Percentiles rank a stretch among this genome's conserved stretches.
These are phyloP conservation scores for Mesorhabditis spiculigera DNA, from an alignment of 2,888 invertebrate genomes.

Conservation along the genomic window DNA sequence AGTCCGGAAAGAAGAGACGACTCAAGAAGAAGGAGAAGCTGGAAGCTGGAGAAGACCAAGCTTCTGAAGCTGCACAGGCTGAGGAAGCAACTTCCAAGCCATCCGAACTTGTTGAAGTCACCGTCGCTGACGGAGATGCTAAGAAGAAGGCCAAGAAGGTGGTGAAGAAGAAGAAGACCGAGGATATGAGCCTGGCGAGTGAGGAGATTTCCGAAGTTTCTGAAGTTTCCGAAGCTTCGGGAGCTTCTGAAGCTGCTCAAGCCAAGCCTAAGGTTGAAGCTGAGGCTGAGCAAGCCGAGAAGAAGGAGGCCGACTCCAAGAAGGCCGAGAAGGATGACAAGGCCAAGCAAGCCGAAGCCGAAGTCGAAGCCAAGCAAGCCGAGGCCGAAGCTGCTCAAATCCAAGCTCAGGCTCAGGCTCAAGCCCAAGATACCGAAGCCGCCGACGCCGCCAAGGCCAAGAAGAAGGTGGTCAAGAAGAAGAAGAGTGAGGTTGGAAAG, in stretches of 20 bases:
- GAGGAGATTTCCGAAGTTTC: background rate
- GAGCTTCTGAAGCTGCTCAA: too few species aligned
- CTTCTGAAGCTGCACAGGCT: background rate
- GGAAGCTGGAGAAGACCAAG: background rate
- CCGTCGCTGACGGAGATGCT: background rate
- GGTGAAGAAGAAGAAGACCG: constrained; percentile 28
- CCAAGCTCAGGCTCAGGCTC: too few species aligned
- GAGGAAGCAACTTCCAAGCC: background rate
- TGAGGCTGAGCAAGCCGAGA: background rate
- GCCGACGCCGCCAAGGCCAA: constrained; percentile 7
- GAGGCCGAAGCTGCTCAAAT: background rate
- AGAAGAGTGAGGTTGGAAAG: constrained; percentile 1
- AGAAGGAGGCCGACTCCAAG: background rate
- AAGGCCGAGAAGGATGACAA: background rate
- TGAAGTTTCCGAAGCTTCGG: background rate
- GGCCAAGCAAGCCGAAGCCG: background rate
- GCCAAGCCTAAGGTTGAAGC: background rate
- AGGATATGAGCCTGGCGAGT: constrained; percentile 15
- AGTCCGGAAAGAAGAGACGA: constrained; percentile 6
- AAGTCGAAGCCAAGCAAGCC: constrained; percentile 10
- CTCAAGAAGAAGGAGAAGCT: background rate
- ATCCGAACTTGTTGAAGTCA: background rate
- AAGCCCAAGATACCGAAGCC: background rate
- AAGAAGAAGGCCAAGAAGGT: constrained; percentile 18
- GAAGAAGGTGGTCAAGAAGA: constrained; percentile 7